phyloP scores from a whole-genome alignment of 2,797 vertebrate genomes.

The Atherinosoma microstoma region DNA sequence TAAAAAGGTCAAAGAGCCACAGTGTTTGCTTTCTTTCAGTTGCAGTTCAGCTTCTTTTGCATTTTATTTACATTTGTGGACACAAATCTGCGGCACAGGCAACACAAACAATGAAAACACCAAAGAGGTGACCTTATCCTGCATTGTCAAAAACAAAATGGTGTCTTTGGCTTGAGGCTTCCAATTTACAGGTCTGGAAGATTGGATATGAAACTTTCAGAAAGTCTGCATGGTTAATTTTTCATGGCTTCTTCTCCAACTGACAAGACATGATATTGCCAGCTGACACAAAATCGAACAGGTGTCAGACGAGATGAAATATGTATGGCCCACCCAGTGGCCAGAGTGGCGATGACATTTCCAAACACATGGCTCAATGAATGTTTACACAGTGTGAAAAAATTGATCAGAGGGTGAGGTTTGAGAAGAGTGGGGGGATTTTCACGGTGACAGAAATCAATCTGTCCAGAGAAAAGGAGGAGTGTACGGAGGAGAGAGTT shows the following conservation, averaged over 20 bases:
- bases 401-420: constrained; percentile 76
- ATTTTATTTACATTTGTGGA: background rate
- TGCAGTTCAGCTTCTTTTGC: background rate
- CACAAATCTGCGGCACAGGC: background rate
- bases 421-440: constrained; percentile 57
- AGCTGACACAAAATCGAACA: constrained; percentile 82
- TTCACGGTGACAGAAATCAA: constrained; percentile 77
- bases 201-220: constrained; percentile 82
- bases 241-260: constrained; percentile 68
- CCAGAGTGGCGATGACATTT: constrained; percentile 79
- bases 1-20: background rate
- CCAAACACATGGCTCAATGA: constrained; percentile 81
- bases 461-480: constrained; percentile 60
- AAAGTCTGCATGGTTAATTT: constrained; percentile 74
- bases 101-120: constrained; percentile 5
- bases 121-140: constrained; percentile 16
- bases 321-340: constrained; percentile 82
- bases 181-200: constrained; percentile 53
- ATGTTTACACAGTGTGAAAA: constrained; percentile 84
- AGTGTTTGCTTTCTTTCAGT: background rate
- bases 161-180: constrained; percentile 28
- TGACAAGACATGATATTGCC: constrained; percentile 42
- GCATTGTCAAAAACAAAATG: constrained; percentile 19
- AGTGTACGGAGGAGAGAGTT: constrained; percentile 19
- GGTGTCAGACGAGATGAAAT: constrained; percentile 82